Evolutionary conservation across 2,113 vertebrate species (phyloP).

Genomic region (Microtus ochrogaster): DNA sequence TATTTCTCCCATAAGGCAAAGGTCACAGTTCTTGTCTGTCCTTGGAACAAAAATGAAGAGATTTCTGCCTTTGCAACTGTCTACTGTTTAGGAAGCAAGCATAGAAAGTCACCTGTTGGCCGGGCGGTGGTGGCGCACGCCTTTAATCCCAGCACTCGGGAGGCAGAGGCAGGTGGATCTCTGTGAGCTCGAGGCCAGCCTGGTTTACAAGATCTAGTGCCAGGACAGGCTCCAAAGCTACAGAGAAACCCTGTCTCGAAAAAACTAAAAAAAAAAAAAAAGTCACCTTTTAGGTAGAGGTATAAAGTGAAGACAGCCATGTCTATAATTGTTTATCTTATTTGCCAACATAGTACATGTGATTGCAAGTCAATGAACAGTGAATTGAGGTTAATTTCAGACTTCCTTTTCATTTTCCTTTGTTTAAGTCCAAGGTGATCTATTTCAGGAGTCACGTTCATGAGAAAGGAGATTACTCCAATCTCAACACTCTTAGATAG

Average conservation of each 20-base stretch:
- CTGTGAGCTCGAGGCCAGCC: no score
- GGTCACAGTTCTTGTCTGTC: neutral
- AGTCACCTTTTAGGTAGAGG: neutral
- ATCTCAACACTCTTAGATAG: neutral
- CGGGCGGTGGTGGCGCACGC: no score
- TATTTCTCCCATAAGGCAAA: constrained; percentile 43
- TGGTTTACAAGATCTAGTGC: no score
- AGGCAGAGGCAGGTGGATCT: no score
- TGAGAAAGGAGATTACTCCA: neutral
- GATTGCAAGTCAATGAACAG: neutral
- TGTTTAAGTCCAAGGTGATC: constrained; percentile 25
- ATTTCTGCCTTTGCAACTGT: constrained; percentile 23
- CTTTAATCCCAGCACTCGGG: no score
- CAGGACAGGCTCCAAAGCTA: no score
- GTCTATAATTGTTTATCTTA: neutral
- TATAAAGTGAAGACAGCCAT: neutral
- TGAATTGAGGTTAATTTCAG: neutral
- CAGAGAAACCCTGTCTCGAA: no score
- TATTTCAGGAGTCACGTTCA: neutral
- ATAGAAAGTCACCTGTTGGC: constrained; percentile 40
- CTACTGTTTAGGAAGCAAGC: neutral
- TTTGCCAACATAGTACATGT: neutral
- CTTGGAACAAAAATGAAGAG: neutral
- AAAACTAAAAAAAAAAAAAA: no score
- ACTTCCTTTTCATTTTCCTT: constrained; percentile 10